Evolutionary conservation across 2,797 vertebrate species (phyloP).

Genomic region (Anolis apletophallus): DNA sequence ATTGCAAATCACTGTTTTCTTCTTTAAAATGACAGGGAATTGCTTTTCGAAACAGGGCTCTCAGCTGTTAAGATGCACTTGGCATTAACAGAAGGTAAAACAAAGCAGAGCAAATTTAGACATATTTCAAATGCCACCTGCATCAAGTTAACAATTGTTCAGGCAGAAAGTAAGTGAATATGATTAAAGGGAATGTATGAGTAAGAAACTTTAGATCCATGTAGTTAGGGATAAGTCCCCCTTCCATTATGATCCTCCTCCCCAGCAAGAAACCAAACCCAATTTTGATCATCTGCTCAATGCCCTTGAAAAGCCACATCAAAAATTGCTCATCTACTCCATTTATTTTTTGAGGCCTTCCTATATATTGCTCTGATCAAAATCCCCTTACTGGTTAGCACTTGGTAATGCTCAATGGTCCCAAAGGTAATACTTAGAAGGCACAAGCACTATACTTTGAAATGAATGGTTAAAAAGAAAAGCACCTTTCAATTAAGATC

Average conservation of each 20-base stretch:
- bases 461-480: constrained; percentile 13
- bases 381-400: constrained; percentile 22
- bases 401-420: constrained; percentile 19
- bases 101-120: constrained; percentile 26
- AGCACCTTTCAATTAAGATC: constrained; percentile 10
- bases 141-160: constrained; percentile 32
- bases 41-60: constrained; percentile 26
- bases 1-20: constrained; percentile 66
- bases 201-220: background rate
- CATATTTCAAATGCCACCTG: constrained; percentile 27
- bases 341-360: background rate
- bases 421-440: constrained; percentile 23
- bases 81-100: constrained; percentile 21
- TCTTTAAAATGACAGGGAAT: constrained; percentile 54
- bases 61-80: constrained; percentile 47
- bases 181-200: constrained; percentile 32
- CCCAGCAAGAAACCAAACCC: too few species aligned
- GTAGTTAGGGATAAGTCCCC: background rate
- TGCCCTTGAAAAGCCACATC: background rate
- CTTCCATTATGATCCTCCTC: background rate
- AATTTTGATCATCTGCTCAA: background rate
- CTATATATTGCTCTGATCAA: constrained; percentile 15
- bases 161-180: constrained; percentile 17
- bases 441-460: constrained; percentile 9
- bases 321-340: background rate